A percentile compares a stretch with the other conserved stretches of the same genome.
Conservation (phyloP, 2,888 invertebrate species). For the Myopa tessellatipennis region DNA sequence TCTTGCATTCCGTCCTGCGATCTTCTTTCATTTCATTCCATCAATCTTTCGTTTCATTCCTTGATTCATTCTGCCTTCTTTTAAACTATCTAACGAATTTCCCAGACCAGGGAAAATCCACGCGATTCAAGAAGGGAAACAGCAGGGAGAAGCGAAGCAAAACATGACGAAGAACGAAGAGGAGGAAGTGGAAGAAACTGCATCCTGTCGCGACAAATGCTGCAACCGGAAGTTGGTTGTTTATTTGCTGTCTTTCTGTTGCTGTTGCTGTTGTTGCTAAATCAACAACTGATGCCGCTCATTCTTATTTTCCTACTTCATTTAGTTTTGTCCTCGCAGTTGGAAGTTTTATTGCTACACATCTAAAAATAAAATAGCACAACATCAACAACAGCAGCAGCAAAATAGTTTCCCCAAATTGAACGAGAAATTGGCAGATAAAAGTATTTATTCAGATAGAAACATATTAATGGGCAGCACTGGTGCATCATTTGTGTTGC, state of each 20-base stretch:
- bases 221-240: slow-evolving; percentile 30
- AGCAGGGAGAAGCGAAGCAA: too few species aligned
- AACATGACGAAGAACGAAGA: too few species aligned
- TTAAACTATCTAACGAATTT: too few species aligned
- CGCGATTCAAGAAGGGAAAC: too few species aligned
- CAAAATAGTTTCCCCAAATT: background rate
- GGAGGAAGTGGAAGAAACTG: background rate
- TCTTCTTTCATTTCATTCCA: too few species aligned
- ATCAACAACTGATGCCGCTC: slow-evolving; percentile 21
- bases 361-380: background rate
- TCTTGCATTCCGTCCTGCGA: too few species aligned
- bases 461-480: too few species aligned
- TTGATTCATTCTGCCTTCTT: too few species aligned
- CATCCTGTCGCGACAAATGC: slow-evolving; percentile 24
- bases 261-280: background rate
- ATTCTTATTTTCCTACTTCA: background rate
- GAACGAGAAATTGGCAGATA: background rate
- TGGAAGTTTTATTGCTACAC: background rate
- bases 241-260: slow-evolving; percentile 25
- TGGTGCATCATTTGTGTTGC: too few species aligned
- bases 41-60: too few species aligned
- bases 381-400: background rate
- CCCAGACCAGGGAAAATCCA: too few species aligned
- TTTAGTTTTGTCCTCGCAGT: background rate
- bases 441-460: too few species aligned